phyloP scores from a whole-genome alignment of 2,113 vertebrate species.

The Oreochromis niloticus region DNA sequence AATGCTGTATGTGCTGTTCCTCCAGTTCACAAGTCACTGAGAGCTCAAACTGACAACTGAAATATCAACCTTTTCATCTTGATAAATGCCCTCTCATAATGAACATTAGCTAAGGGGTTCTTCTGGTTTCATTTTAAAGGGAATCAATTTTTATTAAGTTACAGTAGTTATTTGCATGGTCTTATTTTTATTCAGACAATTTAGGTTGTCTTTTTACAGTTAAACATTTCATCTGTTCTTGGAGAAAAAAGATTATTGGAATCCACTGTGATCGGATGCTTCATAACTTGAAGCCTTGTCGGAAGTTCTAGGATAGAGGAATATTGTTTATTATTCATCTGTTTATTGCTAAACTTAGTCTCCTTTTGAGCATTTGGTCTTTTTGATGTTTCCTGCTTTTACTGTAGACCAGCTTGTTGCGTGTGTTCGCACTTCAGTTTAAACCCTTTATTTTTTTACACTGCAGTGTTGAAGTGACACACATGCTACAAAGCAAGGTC shows the following conservation, averaged over 20 bases:
- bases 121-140: not conserved
- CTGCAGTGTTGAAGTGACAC: not conserved
- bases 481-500: slow-evolving; percentile 2
- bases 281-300: not conserved
- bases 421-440: not conserved
- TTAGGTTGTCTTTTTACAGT: not conserved
- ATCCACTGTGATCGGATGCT: not conserved
- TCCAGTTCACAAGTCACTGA: not conserved
- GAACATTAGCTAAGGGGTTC: not conserved
- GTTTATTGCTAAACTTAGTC: not conserved
- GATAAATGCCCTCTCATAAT: not conserved
- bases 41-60: not conserved
- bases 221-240: not conserved
- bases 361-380: not conserved
- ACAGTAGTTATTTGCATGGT: not conserved
- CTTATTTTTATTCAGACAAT: not conserved
- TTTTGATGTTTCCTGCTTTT: not conserved
- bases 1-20: not conserved
- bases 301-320: not conserved
- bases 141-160: not conserved
- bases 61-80: not conserved
- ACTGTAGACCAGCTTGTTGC: not conserved
- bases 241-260: not conserved
- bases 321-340: not conserved
- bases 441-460: not conserved